Base-by-base conservation (phyloP, 2,113 vertebrate species). In the Bufo bufo region DNA sequence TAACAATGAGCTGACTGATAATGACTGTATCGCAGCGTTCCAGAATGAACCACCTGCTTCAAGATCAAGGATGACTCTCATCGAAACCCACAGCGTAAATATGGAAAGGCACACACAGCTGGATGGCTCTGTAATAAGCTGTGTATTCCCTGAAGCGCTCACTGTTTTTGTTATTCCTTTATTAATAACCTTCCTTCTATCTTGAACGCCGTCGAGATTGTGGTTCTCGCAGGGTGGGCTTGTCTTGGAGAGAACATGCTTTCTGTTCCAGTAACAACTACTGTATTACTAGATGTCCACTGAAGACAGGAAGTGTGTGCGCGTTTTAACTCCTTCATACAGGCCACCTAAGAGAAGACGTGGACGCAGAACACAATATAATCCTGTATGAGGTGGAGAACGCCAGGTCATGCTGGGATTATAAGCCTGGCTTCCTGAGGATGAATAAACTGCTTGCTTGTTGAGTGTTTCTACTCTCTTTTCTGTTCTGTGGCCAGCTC, bases 181-280 rank as follows among this genome's bases (percentile, higher is more conserved):
- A 83, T 72, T 79, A 58, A 45, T 87, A 87, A 89, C 75, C 88
- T 63, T 88, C 63, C 79, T 90, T 91, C 84, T 54, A 89, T 90
- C 80, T 75, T 23, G 90, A 20, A 89, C 86, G 88, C 88, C 88
- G 90, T 87, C 58, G 33, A 89, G 61, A 80, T 82, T 88, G 85
- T 89, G 79, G 72, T 85, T 89, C 91, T 89, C 89, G 90, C 89
- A 90, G 91, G 89, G 91, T 92, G 91, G 91, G 90, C 78, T 92
- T 93, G 89, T 90, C 90, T 87, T 91, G 87, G 90, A 92, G 91
- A 90, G 85, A 12, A 91, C 90, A 77, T 87, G 89, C 77, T 86
- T 91, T 84, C 90, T 87, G 89, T 91, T 93, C 92, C 91, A 93
- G 92, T 91, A 92, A 92, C 88, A 93, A 93, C 90, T 90, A 89